phyloP scores from a whole-genome alignment of 1,140 invertebrate species.

The Babylonia areolata region DNA sequence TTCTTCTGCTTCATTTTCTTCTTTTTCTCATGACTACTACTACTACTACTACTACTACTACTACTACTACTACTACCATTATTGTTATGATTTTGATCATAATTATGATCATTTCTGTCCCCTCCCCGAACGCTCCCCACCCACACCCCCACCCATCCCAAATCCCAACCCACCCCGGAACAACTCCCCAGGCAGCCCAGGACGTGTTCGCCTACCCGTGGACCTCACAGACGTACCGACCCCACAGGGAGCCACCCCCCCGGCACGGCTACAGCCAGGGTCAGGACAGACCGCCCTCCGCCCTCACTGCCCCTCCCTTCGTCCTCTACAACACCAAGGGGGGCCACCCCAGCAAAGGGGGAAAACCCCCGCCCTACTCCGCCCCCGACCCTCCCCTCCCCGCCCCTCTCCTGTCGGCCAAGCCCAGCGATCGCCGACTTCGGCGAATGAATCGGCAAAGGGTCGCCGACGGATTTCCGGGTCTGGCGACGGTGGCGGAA shows the following conservation, averaged over 20 bases:
- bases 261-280: conserved; percentile 24
- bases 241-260: neutral
- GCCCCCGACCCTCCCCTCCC: conserved; percentile 33
- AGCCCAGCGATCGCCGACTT: conserved; percentile 5
- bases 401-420: conserved; percentile 13
- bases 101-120: too few species aligned
- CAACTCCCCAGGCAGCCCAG: conserved; percentile 41
- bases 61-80: too few species aligned
- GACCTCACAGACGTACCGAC: conserved; percentile 46
- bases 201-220: conserved; percentile 56
- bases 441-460: neutral
- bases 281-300: conserved; percentile 15
- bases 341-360: conserved; percentile 1
- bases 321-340: conserved; percentile 41
- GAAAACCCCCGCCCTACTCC: conserved; percentile 39
- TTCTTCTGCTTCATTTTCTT: too few species aligned
- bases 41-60: too few species aligned
- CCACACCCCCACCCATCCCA: too few species aligned
- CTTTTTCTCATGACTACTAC: too few species aligned
- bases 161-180: too few species aligned
- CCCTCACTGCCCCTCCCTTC: conserved; percentile 30
- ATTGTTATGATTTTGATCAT: too few species aligned
- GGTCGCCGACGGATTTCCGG: neutral
- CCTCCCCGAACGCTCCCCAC: too few species aligned
- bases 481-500: neutral